Base-by-base conservation (phyloP, 2,797 vertebrate species). In the Loris lydekkerianus region DNA sequence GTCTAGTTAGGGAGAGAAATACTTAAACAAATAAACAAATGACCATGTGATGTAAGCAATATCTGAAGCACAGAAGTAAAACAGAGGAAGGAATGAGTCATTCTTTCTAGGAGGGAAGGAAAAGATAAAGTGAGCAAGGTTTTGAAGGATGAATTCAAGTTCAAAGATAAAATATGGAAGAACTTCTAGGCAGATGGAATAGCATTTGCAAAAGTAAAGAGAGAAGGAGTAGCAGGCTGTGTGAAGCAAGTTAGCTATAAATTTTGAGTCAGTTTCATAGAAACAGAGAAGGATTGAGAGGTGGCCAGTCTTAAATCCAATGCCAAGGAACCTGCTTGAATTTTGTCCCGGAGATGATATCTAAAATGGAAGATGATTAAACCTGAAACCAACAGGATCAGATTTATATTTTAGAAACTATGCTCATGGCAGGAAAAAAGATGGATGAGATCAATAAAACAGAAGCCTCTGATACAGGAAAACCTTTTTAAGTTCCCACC, bases 391-490 rank as follows among this genome's bases (percentile, higher is more conserved):
- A 49, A 40, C 11, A 92, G 61, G 37, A 43, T 92, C 65, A 83
- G 61, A 86, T 92, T 76, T 95, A 70, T 56, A 83, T 80, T 80
- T 72, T 73, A n/a, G 76, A 93, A 91, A 69, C 31, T 65, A 60
- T 53, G 29, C 8, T 77, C 60, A 27, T 31, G 20, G 21, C 11
- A 67, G 7, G 20, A 37, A 72, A 29, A 58, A 89, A 72, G 53
- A 37, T 40, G 25, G 14, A 53, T 46, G 2, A 83, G 61, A 76
- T 53, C 25, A 29, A 69, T 1, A 46, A 14, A 21, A 63, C 1
- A 49, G 25, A 37, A 73, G 2, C 15, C 40, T 87, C 58, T 58
- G n/a, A 53, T 29, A 63, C 3, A 34, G 53, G 29, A 75, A 61
- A 77, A 31, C 3, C 2, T 67, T 67, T 34, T 63, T 5, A 77